Conservation (phyloP, 1,140 invertebrate genomes). For the Drosophila ficusphila region DNA sequence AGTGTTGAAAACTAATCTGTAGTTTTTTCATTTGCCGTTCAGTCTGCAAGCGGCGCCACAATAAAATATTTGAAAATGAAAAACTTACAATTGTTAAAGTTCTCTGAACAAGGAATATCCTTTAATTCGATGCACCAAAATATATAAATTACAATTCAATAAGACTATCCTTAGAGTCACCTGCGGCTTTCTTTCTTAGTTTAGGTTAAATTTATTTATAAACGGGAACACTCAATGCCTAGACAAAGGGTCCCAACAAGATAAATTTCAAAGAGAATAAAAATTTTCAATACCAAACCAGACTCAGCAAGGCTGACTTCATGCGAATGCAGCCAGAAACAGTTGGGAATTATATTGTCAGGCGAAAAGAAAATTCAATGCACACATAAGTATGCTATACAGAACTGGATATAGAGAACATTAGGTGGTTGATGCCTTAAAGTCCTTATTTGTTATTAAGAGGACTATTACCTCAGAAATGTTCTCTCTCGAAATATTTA, state of each 20-base stretch:
- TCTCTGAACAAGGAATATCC: no score
- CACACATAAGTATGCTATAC: slow-evolving; percentile 45
- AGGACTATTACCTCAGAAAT: no score
- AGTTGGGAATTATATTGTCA: slow-evolving; percentile 56
- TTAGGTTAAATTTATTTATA: slow-evolving; percentile 50
- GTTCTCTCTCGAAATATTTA: no score
- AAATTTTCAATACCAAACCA: slow-evolving; percentile 58
- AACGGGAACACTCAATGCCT: slow-evolving; percentile 73
- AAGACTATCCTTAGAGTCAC: no score
- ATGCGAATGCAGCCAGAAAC: slow-evolving; percentile 1
- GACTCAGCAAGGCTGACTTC: not conserved
- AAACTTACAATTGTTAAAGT: no score
- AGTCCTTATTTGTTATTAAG: not conserved
- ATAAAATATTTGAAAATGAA: not conserved
- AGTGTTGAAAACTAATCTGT: not conserved
- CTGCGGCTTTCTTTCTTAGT: no score
- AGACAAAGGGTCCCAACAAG: slow-evolving; percentile 80
- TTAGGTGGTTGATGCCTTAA: not conserved
- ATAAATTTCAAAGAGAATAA: slow-evolving; percentile 80
- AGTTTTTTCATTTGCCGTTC: slow-evolving; percentile 1
- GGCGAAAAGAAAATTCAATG: not conserved
- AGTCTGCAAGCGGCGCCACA: not conserved
- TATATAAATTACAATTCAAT: no score
- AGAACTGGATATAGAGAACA: not conserved
- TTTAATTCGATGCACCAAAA: no score